These are phyloP conservation scores for Diaphora mendica DNA, from an alignment of 2,888 invertebrate genomes.

Conservation along the genomic window DNA sequence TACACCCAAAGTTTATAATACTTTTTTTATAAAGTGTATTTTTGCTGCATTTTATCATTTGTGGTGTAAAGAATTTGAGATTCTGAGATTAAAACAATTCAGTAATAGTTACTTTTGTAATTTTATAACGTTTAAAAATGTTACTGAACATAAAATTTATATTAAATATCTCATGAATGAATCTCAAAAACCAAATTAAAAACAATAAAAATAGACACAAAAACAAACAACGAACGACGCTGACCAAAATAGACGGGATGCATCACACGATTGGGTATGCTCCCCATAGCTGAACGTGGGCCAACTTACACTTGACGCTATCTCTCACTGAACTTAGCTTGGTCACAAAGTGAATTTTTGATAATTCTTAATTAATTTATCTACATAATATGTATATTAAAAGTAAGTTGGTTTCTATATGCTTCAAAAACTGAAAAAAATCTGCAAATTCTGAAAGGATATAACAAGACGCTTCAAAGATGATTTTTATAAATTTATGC, in stretches of 20 bases:
- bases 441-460: too few relatives aligned
- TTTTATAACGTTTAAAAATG: neutral
- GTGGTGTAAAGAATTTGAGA: neutral
- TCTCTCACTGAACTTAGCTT: slow-evolving; percentile 37
- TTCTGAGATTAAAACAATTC: neutral
- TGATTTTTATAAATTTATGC: too few relatives aligned
- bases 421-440: too few relatives aligned
- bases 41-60: neutral
- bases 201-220: slow-evolving; percentile 70
- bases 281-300: slow-evolving; percentile 65
- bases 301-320: slow-evolving; percentile 59
- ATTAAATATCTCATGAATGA: slow-evolving; percentile 38
- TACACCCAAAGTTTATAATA: neutral
- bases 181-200: slow-evolving; percentile 46
- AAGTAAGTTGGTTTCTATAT: too few relatives aligned
- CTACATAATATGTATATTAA: too few relatives aligned
- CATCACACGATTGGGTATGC: slow-evolving; percentile 72
- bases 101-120: neutral
- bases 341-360: slow-evolving; percentile 60
- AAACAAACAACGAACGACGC: slow-evolving; percentile 77
- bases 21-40: neutral
- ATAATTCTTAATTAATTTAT: slow-evolving; percentile 11
- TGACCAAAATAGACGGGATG: slow-evolving; percentile 75
- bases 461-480: too few relatives aligned
- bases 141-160: slow-evolving; percentile 14